These are phyloP conservation scores for Philonicus albiceps DNA, from an alignment of 2,888 invertebrate genomes.

Conservation along the genomic window DNA sequence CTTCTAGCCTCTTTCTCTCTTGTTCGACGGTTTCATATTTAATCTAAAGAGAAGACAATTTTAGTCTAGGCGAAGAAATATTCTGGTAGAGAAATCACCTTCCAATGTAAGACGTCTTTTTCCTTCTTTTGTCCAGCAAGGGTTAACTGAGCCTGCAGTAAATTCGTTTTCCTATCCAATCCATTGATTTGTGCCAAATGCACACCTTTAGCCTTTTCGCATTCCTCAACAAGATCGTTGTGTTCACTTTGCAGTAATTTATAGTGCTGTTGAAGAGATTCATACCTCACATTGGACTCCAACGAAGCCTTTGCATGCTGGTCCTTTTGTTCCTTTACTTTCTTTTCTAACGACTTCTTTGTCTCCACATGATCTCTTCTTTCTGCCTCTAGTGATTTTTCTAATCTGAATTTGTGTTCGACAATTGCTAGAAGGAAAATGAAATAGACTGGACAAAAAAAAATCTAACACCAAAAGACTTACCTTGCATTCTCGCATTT, in stretches of 20 bases:
- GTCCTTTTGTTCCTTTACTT: slow-evolving; percentile 64
- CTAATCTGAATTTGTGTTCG: slow-evolving; percentile 68
- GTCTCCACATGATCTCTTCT: slow-evolving; percentile 66
- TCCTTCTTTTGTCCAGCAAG: slow-evolving; percentile 59
- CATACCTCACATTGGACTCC: slow-evolving; percentile 66
- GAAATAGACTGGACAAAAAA: background rate
- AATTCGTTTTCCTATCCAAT: slow-evolving; percentile 64
- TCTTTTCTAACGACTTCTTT: slow-evolving; percentile 65
- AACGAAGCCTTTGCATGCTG: slow-evolving; percentile 65
- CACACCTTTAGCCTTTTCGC: slow-evolving; percentile 63
- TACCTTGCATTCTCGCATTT: slow-evolving; percentile 69
- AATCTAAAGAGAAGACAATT: background rate
- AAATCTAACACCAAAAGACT: background rate
- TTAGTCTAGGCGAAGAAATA: background rate
- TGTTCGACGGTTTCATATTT: slow-evolving; percentile 34
- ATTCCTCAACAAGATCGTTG: slow-evolving; percentile 66
- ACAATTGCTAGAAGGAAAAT: slow-evolving; percentile 65
- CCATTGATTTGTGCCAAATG: slow-evolving; percentile 64
- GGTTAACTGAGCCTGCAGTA: slow-evolving; percentile 64
- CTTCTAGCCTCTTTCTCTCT: slow-evolving; percentile 58
- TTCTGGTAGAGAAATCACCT: slow-evolving; percentile 55
- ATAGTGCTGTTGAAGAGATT: slow-evolving; percentile 67
- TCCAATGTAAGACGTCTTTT: slow-evolving; percentile 61
- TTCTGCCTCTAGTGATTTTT: slow-evolving; percentile 68
- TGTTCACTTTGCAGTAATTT: slow-evolving; percentile 66